Evolutionary conservation across 1,140 invertebrate genomes (phyloP).

Genomic region (fruit fly (Drosophila melanogaster)): Release_6_plus_ISO1_MT NT_037436.4:18633001-18633500

Average conservation of each 20-base stretch:
- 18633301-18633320: slow-evolving; percentile 78
- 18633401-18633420: slow-evolving; percentile 1
- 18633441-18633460: slow-evolving; percentile 72
- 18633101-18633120: slow-evolving; percentile 39
- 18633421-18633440: slow-evolving; percentile 63
- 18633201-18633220: neutral
- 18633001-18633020: slow-evolving; percentile 37
- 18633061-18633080: slow-evolving; percentile 14
- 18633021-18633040: slow-evolving; percentile 31
- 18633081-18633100: slow-evolving; percentile 45
- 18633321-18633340: slow-evolving; percentile 74
- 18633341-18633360: neutral
- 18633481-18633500: slow-evolving; percentile 50
- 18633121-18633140: slow-evolving; percentile 42
- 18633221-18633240: slow-evolving; percentile 39
- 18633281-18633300: slow-evolving; percentile 78
- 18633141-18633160: slow-evolving; percentile 50
- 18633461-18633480: slow-evolving; percentile 81
- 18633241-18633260: slow-evolving; percentile 54
- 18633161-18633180: neutral
- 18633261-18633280: slow-evolving; percentile 45
- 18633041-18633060: slow-evolving; percentile 43
- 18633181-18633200: too few species aligned
- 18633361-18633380: slow-evolving; percentile 6
- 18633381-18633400: neutral